Conservation (phyloP, 2,797 vertebrate species). For the Psittacula echo region DNA sequence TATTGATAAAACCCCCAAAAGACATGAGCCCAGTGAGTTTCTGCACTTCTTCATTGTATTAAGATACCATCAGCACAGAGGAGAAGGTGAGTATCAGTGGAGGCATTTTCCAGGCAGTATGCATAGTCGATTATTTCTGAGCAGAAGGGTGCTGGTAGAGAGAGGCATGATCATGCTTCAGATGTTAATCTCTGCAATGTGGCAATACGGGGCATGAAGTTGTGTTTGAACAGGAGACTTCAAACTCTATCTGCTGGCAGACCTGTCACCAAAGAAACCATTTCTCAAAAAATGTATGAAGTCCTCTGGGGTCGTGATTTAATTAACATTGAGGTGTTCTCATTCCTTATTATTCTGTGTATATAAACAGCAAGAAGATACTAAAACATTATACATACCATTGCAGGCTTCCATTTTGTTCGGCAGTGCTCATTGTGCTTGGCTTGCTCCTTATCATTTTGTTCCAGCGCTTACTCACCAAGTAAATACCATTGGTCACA, state of each 20-base stretch:
- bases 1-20: background rate
- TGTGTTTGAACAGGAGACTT: background rate
- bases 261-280: background rate
- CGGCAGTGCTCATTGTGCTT: conserved; percentile 2
- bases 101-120: conserved; percentile 23
- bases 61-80: background rate
- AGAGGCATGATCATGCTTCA: background rate
- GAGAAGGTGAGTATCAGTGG: background rate
- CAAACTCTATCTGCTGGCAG: background rate
- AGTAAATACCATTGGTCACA: background rate
- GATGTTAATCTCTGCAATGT: background rate
- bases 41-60: background rate
- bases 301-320: background rate
- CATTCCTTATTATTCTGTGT: conserved; percentile 26
- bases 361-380: conserved; percentile 11
- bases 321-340: conserved; percentile 18
- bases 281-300: background rate
- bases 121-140: background rate
- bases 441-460: conserved; percentile 16
- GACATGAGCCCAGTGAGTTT: background rate
- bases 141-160: background rate
- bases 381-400: background rate
- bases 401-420: conserved; percentile 69
- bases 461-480: background rate
- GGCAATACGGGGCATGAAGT: background rate